Evolutionary conservation across 1,140 invertebrate species (phyloP).

Genomic region (Helicoverpa zea): DNA sequence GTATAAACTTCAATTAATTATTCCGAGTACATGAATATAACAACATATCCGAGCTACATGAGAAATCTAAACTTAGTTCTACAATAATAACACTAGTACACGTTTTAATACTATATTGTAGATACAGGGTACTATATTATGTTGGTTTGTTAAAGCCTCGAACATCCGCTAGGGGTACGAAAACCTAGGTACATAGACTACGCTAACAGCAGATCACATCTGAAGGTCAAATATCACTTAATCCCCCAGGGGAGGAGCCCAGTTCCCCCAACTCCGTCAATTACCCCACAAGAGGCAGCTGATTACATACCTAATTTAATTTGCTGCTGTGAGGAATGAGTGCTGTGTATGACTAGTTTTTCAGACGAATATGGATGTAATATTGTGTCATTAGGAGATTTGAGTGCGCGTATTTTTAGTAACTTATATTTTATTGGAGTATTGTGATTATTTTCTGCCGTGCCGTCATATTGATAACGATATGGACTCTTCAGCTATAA

Average conservation of each 20-base stretch:
- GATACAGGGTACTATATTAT: no score
- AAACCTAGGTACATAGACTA: not conserved
- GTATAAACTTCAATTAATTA: no score
- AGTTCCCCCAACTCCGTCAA: not conserved
- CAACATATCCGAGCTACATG: no score
- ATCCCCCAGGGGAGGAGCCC: not conserved
- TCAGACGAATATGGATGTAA: not conserved
- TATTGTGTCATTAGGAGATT: slow-evolving; percentile 1
- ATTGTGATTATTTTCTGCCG: not conserved
- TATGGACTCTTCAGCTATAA: no score
- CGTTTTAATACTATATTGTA: no score
- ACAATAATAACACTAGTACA: no score
- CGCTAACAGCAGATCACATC: not conserved
- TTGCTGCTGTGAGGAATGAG: not conserved
- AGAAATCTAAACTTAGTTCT: no score
- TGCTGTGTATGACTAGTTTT: not conserved
- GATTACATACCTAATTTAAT: slow-evolving; percentile 34
- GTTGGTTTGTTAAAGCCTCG: not conserved
- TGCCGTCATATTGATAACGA: no score
- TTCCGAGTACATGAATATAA: no score
- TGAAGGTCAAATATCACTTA: slow-evolving; percentile 22
- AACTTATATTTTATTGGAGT: not conserved
- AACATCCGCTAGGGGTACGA: not conserved
- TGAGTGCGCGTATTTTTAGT: not conserved
- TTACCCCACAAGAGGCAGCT: slow-evolving; percentile 28